phyloP scores from a whole-genome alignment of 1,140 invertebrate species.

The Bathynomus jamesi region DNA sequence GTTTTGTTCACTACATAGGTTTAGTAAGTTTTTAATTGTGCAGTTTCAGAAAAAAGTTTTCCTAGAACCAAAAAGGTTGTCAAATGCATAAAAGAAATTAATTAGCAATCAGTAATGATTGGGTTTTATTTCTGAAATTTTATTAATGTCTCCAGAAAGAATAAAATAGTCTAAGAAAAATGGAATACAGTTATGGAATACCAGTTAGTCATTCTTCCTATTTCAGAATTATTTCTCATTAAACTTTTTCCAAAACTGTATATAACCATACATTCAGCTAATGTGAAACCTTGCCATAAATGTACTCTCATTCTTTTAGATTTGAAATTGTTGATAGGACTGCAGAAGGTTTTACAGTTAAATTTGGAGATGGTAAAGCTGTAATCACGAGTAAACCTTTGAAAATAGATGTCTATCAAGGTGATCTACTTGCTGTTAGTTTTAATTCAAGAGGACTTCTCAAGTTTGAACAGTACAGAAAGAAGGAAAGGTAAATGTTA shows the following conservation, averaged over 20 bases:
- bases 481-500: conserved; percentile 52
- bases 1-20: too few relatives aligned
- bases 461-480: conserved; percentile 81
- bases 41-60: too few relatives aligned
- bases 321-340: conserved; percentile 30
- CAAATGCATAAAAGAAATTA: neutral
- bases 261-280: too few relatives aligned
- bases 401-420: conserved; percentile 70
- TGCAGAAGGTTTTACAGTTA: conserved; percentile 48
- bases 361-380: conserved; percentile 57
- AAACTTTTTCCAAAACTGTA: too few relatives aligned
- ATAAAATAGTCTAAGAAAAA: too few relatives aligned
- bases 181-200: neutral
- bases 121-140: too few relatives aligned
- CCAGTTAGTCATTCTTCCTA: neutral
- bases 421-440: conserved; percentile 64
- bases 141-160: too few relatives aligned
- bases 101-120: too few relatives aligned
- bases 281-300: too few relatives aligned
- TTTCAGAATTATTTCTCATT: neutral
- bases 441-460: conserved; percentile 83
- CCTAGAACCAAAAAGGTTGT: too few relatives aligned
- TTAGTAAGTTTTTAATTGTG: too few relatives aligned
- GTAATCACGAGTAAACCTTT: conserved; percentile 68
- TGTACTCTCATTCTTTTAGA: too few relatives aligned